These are phyloP conservation scores for Motacilla tschutschensis DNA, from an alignment of 2,113 vertebrate species.

Conservation along the genomic window DNA sequence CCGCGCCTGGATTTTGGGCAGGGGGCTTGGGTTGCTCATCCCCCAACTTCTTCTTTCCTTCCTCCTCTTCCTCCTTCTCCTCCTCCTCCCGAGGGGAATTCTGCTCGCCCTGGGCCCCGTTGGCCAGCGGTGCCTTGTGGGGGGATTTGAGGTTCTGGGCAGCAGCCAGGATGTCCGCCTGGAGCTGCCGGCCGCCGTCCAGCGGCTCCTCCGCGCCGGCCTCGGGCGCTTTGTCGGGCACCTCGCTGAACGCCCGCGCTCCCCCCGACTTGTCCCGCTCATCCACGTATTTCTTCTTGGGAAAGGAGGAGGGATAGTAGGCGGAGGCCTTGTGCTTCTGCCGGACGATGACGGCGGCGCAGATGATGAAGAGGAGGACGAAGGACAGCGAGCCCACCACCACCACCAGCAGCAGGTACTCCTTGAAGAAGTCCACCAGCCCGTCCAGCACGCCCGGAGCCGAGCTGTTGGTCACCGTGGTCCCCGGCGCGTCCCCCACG, in stretches of 20 bases:
- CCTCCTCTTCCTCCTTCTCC: neutral
- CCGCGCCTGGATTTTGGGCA: rapidly evolving
- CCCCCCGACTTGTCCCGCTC: slow-evolving; percentile 73
- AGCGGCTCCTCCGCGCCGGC: slow-evolving; percentile 58
- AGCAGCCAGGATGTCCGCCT: slow-evolving; percentile 78
- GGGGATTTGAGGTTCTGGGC: slow-evolving; percentile 85
- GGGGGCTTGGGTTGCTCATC: neutral
- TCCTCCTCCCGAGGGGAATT: neutral
- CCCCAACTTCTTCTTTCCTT: neutral
- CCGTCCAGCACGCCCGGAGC: slow-evolving; percentile 74
- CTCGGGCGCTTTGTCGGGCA: slow-evolving; percentile 67
- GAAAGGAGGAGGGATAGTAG: slow-evolving; percentile 89
- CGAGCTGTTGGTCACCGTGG: slow-evolving; percentile 78
- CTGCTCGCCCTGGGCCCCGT: slow-evolving; percentile 41
- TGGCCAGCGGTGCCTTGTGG: slow-evolving; percentile 62
- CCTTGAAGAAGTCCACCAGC: slow-evolving; percentile 87
- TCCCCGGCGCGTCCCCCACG: neutral
- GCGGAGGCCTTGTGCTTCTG: slow-evolving; percentile 91
- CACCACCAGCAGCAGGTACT: slow-evolving; percentile 86
- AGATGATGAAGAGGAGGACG: slow-evolving; percentile 89
- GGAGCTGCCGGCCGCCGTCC: slow-evolving; percentile 78
- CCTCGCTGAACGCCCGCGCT: slow-evolving; percentile 68
- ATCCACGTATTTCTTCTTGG: slow-evolving; percentile 82
- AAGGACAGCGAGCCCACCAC: slow-evolving; percentile 88
- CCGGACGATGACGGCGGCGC: slow-evolving; percentile 86